These are phyloP conservation scores for Hoplodrina ambigua DNA, from an alignment of 2,888 invertebrate species.

Conservation along the genomic window DNA sequence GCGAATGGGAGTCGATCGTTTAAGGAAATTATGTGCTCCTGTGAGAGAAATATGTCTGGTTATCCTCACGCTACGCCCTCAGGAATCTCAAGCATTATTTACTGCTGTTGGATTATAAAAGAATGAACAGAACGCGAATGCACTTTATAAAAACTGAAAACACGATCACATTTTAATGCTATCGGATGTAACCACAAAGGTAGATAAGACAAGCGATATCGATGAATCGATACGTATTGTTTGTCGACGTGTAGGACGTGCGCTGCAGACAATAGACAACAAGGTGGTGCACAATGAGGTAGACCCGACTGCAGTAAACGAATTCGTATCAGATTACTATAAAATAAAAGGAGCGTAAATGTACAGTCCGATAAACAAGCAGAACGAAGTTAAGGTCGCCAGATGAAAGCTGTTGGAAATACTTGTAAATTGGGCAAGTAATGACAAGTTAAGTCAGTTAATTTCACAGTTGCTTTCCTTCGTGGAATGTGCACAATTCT, in stretches of 20 bases:
- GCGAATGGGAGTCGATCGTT: constrained; percentile 60
- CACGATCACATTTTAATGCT: constrained; percentile 30
- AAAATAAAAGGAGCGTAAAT: constrained; percentile 82
- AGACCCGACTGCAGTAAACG: constrained; percentile 68
- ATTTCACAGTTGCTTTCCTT: constrained; percentile 51
- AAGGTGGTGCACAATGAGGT: constrained; percentile 66
- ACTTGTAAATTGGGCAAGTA: constrained; percentile 55
- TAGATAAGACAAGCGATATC: constrained; percentile 65
- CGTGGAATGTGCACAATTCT: constrained; percentile 33
- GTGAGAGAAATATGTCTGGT: constrained; percentile 53
- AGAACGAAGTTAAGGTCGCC: constrained; percentile 76
- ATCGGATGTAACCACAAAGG: constrained; percentile 58
- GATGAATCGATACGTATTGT: constrained; percentile 72
- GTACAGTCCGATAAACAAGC: constrained; percentile 80
- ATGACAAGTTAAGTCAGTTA: constrained; percentile 42
- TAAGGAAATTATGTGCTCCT: constrained; percentile 66
- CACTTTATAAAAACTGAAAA: constrained; percentile 32
- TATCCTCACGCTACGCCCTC: constrained; percentile 30
- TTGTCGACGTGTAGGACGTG: constrained; percentile 56
- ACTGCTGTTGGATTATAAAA: constrained; percentile 29
- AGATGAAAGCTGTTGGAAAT: constrained; percentile 72
- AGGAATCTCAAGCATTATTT: constrained; percentile 30
- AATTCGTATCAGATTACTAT: constrained; percentile 77
- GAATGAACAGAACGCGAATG: constrained; percentile 27
- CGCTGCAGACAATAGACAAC: constrained; percentile 69